phyloP scores from a whole-genome alignment of 2,888 invertebrate species.

The Heteromurus nitidus region DNA sequence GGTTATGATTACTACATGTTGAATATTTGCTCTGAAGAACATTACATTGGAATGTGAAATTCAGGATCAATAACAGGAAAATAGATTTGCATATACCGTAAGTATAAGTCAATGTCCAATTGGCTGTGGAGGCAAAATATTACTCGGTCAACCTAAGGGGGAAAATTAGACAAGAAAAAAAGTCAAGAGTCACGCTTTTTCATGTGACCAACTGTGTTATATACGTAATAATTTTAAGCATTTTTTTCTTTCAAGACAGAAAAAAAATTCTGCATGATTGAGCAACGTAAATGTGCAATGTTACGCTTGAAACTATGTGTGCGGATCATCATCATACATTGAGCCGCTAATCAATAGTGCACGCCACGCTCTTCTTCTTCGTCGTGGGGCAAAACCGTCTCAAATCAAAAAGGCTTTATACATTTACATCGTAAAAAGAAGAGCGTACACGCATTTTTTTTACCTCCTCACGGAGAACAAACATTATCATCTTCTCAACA shows the following conservation, averaged over 20 bases:
- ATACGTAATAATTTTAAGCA: background rate
- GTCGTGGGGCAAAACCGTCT: background rate
- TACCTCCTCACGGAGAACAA: conserved; percentile 1
- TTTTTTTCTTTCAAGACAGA: background rate
- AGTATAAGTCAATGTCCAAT: conserved; percentile 66
- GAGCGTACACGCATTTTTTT: conserved; percentile 14
- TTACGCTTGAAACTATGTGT: background rate
- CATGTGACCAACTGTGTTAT: conserved; percentile 25
- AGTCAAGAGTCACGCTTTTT: conserved; percentile 58
- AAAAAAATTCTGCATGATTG: conserved; percentile 23
- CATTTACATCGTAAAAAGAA: background rate
- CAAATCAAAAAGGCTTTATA: background rate
- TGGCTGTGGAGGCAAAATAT: conserved; percentile 64
- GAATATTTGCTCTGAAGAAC: conserved; percentile 12
- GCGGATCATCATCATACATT: background rate
- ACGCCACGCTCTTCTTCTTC: conserved; percentile 2
- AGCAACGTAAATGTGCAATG: conserved; percentile 20
- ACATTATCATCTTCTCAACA: conserved; percentile 39
- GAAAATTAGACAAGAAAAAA: conserved; percentile 34
- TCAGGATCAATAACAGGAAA: conserved; percentile 61
- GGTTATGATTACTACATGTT: background rate
- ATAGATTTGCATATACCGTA: conserved; percentile 67
- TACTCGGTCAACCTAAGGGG: conserved; percentile 61
- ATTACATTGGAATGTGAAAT: conserved; percentile 32
- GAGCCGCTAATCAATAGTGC: conserved; percentile 9